Evolutionary conservation across 2,113 vertebrate species (phyloP).

Genomic region (Baryphthengus martii): DNA sequence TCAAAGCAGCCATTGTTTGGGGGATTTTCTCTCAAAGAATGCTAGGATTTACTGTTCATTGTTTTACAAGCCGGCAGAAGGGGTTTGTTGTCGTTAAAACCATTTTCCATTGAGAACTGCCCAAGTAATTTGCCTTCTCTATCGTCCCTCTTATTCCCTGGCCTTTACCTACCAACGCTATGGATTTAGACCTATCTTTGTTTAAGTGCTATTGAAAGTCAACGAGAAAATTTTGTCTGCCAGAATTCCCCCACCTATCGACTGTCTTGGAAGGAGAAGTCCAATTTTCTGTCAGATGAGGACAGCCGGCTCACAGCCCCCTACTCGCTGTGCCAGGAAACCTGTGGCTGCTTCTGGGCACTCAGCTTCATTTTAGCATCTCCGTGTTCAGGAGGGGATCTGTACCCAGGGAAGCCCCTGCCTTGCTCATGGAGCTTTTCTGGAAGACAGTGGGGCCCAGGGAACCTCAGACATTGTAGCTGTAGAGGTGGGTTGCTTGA

Average conservation of each 20-base stretch:
- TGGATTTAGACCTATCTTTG: background rate
- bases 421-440: background rate
- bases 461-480: background rate
- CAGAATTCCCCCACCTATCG: background rate
- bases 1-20: background rate
- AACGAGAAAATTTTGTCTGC: background rate
- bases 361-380: background rate
- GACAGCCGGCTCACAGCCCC: background rate
- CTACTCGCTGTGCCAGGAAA: background rate
- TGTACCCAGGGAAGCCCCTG: background rate
- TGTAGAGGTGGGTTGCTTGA: background rate
- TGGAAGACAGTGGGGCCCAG: background rate
- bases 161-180: too few species aligned
- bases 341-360: background rate
- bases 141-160: background rate
- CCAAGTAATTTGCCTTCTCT: background rate
- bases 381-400: background rate
- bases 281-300: background rate
- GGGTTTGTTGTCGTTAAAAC: background rate
- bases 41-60: background rate
- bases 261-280: background rate
- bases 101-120: background rate
- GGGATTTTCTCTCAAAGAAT: background rate
- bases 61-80: background rate
- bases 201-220: background rate